Base-by-base conservation (phyloP, 2,113 vertebrate species). In the Chaetorhynchus papuensis region DNA sequence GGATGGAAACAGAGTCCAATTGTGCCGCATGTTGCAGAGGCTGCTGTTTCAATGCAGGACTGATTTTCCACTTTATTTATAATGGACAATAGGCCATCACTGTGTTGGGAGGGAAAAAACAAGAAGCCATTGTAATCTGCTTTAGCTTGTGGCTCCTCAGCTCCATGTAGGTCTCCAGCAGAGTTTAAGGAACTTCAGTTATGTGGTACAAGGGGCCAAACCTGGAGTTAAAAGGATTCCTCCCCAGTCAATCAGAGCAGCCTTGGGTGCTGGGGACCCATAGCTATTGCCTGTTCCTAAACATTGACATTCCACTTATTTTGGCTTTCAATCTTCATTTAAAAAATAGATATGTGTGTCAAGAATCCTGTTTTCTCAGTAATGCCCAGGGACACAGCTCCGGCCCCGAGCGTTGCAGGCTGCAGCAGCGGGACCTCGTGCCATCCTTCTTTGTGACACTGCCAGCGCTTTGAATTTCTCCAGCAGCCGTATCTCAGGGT, bases 221-320 rank as follows among this genome's bases (percentile, higher is more conserved):
- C 7, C 30, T 83, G 47, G 27, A 74, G 68, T 71, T 89, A 28
- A 93, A 92, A 87, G 59, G 56, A 71, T 94, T 96, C 49, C 76
- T 80, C 61, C 19, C 8, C 33, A 17, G 72, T 75, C 22, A 6
- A 27, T 85, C 54, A 65, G 50, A 70, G n/a, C 35, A 68, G 49
- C 42, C 13, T 4, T 77, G 86, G 89, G 61, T 87, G 74, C 61
- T 42, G 69, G 65, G 81, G 87, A 4, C 60, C 69, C 56, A 11
- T 0, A 66, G 82, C 64, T 93, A 8, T 90, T 83, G 54, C 79
- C 78, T 83, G 6, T 52, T 92, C 91, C 88, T 71, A 89, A 95
- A 85, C 92, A 68, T n/a, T 78, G 90, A 65, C 88, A 65, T 89
- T 95, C 31, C 8, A 89, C 96, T 97, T 75, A 85, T 94, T 96